Evolutionary conservation across 2,888 invertebrate species (phyloP).

Genomic region (Branchinecta sandiegonensis): DNA sequence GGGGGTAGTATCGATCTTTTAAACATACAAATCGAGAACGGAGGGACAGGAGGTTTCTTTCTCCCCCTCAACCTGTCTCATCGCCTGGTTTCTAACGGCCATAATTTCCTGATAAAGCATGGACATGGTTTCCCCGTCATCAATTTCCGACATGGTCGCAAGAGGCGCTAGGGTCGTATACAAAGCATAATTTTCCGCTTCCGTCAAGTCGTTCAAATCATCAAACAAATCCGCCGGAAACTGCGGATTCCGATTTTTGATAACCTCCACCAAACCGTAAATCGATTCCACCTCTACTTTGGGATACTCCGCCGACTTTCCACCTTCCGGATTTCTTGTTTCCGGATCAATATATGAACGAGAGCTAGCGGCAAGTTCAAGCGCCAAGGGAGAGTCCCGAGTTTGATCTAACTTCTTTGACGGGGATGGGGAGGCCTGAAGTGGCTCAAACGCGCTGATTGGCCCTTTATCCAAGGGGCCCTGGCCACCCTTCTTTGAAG

Average conservation of each 20-base stretch:
- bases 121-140: constrained; percentile 44
- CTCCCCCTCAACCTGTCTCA: background rate
- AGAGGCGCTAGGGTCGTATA: constrained; percentile 73
- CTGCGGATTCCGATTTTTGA: constrained; percentile 22
- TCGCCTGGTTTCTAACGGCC: constrained; percentile 1
- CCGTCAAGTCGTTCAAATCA: constrained; percentile 50
- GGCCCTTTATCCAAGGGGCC: background rate
- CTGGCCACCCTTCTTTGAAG: background rate
- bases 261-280: constrained; percentile 8
- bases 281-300: constrained; percentile 28
- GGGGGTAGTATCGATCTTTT: no score
- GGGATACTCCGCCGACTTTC: constrained; percentile 22
- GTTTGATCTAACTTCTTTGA: background rate
- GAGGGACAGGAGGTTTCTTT: background rate
- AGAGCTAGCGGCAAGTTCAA: no score
- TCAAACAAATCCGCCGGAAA: constrained; percentile 13
- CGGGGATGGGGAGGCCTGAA: background rate
- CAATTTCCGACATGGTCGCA: constrained; percentile 73
- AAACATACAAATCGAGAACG: background rate
- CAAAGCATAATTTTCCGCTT: constrained; percentile 72
- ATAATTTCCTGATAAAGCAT: constrained; percentile 22
- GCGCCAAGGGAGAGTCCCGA: background rate
- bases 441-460: background rate
- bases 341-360: no score
- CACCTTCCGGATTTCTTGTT: constrained; percentile 21